Evolutionary conservation across 2,888 invertebrate genomes (phyloP), one percentile per base, ranked within the genome.

Genomic region (Idaea dimidiata): DNA sequence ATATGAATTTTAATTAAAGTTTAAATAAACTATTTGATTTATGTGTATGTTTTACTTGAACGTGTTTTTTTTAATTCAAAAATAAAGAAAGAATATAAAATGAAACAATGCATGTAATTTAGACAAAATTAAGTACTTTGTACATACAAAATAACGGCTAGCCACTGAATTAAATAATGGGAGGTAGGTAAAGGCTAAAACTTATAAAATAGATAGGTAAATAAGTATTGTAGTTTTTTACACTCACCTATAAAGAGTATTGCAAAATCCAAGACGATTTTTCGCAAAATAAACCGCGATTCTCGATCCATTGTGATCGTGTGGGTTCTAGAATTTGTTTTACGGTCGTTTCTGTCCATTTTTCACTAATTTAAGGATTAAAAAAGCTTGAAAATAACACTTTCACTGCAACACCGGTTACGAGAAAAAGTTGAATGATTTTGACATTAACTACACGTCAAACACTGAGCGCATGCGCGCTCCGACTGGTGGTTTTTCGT

Each of bases 211-310:
- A 59, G 16, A 54, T n/a, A 2, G 31, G 57, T 56, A 54, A 33
- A 64, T 63, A 59, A 57, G 60, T 57, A 62, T 66, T 43, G 58
- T 61, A 60, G 17, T 54, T 62, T 59, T 63, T 71, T 43, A 14
- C 43, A 94, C 95, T 95, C 88, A 96, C 96, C 95, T 81, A 95
- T 93, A 78, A 94, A 92, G 66, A 96, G 80, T 75, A 96, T 94
- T 65, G 93, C 76, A 76, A 95, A 91, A 91, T 96, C 96, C 81
- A 95, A 86, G 71, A 94, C 80, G 73, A 96, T 93, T 90, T 96
- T 96, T 78, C 93, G 93, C 77, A 95, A 81, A 76, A 95, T 88
- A 73, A 89, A 87, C 81, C 88, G 93, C 57, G 93, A 90, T 73
- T 94, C 93, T 77, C 93, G 90, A 78, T 94, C 94, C 88, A 94